A percentile compares a stretch with the other conserved stretches of the same genome.
Evolutionary conservation across 2,888 invertebrate species (phyloP).

Genomic region (Helobdella robusta): DNA sequence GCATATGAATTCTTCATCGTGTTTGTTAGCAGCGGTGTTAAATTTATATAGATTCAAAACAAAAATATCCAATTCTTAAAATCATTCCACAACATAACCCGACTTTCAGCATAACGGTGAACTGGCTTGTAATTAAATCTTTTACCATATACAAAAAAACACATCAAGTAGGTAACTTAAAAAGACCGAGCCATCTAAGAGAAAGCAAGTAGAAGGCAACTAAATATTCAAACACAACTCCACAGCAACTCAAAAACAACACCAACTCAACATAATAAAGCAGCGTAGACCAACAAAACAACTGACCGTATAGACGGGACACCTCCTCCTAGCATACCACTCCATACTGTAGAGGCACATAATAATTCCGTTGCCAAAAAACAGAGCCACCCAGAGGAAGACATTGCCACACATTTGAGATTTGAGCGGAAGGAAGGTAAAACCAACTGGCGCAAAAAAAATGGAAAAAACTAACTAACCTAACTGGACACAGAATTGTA

Average conservation of each 20-base stretch:
- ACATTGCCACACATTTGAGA: conserved; percentile 57
- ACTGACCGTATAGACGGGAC: conserved; percentile 51
- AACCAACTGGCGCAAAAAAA: conserved; percentile 39
- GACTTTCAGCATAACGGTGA: background rate
- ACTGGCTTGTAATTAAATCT: no score
- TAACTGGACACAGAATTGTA: no score
- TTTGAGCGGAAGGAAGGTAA: conserved; percentile 53
- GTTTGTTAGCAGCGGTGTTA: background rate
- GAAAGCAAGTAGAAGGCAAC: no score
- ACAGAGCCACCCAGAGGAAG: conserved; percentile 72
- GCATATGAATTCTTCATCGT: conserved; percentile 45
- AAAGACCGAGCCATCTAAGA: background rate
- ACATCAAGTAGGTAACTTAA: background rate
- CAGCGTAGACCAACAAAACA: background rate
- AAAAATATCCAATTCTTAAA: conserved; percentile 2
- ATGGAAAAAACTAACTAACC: background rate
- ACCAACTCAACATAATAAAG: background rate
- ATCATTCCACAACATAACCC: background rate
- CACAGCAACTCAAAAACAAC: background rate
- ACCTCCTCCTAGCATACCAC: conserved; percentile 69
- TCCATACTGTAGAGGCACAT: conserved; percentile 74
- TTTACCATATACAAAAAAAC: background rate
- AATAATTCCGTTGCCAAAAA: conserved; percentile 67
- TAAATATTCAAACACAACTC: background rate
- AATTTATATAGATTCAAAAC: conserved; percentile 11